phyloP scores from a whole-genome alignment of 2,888 invertebrate species.

The Antitype chi region DNA sequence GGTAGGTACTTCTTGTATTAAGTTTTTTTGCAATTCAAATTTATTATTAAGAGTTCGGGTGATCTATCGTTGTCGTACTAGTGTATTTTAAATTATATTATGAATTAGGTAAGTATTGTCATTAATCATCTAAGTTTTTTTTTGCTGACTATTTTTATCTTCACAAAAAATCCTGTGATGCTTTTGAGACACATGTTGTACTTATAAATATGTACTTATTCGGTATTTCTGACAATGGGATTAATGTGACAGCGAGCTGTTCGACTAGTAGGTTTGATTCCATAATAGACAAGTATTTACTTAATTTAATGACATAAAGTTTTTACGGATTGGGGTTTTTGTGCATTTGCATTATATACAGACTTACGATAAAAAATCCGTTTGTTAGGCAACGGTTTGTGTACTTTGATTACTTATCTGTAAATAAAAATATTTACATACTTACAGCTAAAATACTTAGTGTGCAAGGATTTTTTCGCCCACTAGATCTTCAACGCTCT shows the following conservation, averaged over 20 bases:
- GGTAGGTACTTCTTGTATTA: not conserved
- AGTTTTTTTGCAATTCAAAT: slow-evolving; percentile 33
- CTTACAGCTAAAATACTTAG: too few relatives aligned
- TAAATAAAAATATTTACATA: too few relatives aligned
- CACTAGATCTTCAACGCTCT: too few relatives aligned
- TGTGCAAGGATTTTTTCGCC: too few relatives aligned
- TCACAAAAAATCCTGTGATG: not conserved
- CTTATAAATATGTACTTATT: not conserved
- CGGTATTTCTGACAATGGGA: not conserved
- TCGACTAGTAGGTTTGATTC: not conserved
- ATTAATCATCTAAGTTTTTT: slow-evolving; percentile 38
- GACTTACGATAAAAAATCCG: too few relatives aligned
- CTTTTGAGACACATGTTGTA: not conserved
- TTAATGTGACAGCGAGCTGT: not conserved
- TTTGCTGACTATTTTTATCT: not conserved
- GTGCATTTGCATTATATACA: too few relatives aligned
- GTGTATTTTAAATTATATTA: slow-evolving; percentile 27
- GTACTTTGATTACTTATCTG: too few relatives aligned
- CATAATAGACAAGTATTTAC: not conserved
- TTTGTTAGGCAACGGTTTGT: too few relatives aligned
- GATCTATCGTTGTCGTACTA: slow-evolving; percentile 35
- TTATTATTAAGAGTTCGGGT: slow-evolving; percentile 12
- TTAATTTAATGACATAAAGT: too few relatives aligned
- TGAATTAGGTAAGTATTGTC: slow-evolving; percentile 14
- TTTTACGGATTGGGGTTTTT: too few relatives aligned